Conservation (phyloP, 2,888 invertebrate species). For the Aleiodes testaceus region DNA sequence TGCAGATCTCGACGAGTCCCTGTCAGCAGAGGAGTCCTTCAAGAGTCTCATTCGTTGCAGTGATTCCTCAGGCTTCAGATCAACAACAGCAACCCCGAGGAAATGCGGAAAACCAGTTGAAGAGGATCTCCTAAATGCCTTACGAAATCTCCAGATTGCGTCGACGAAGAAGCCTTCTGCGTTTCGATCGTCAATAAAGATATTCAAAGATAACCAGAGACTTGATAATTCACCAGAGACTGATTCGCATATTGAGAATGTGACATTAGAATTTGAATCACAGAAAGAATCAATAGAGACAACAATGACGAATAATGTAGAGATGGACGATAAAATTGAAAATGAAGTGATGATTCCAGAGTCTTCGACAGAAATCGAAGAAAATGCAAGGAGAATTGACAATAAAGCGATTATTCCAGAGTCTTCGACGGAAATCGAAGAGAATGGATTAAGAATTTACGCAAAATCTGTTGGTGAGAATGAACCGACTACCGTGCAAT, state of each 20-base stretch:
- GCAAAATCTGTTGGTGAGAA: no score
- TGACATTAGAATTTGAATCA: no score
- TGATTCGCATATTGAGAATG: background rate
- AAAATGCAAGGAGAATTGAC: no score
- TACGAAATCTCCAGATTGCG: conserved; percentile 23
- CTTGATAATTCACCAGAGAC: background rate
- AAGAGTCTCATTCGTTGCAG: background rate
- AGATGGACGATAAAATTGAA: no score
- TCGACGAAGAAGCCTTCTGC: background rate
- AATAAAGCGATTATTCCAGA: no score
- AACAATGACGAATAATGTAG: no score
- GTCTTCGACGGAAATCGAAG: no score
- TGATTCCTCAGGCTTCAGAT: background rate
- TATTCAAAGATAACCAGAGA: background rate
- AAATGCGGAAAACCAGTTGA: background rate
- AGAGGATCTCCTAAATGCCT: background rate
- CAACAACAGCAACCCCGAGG: background rate
- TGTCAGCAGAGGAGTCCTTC: conserved; percentile 13
- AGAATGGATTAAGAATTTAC: no score
- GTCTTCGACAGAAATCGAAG: no score
- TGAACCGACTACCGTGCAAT: no score
- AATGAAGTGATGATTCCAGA: no score
- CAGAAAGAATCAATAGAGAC: no score
- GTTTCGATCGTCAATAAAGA: background rate
- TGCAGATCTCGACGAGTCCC: conserved; percentile 1